Evolutionary conservation across 2,888 invertebrate genomes (phyloP).

Genomic region (Gryllus longicercus): DNA sequence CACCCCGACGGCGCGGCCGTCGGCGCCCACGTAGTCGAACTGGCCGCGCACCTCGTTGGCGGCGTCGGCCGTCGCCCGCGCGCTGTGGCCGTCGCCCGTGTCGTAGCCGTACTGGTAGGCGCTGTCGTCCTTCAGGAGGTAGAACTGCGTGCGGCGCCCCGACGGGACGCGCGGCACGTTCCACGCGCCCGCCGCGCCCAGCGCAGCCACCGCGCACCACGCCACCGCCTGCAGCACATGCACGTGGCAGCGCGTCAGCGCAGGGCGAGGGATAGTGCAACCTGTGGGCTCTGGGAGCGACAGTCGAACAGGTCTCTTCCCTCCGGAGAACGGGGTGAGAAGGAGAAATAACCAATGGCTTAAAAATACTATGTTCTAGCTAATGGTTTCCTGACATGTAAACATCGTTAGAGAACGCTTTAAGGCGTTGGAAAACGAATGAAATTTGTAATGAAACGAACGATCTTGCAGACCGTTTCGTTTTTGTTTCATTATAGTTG

Average conservation of each 20-base stretch:
- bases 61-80: slow-evolving; percentile 44
- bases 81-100: slow-evolving; percentile 45
- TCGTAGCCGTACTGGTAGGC: slow-evolving; percentile 46
- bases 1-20: slow-evolving; percentile 42
- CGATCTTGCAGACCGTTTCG: no score
- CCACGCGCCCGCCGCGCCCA: slow-evolving; percentile 19
- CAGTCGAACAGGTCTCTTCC: no score
- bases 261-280: not conserved
- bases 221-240: not conserved
- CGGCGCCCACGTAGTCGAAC: slow-evolving; percentile 42
- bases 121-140: slow-evolving; percentile 47
- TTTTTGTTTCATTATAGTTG: no score
- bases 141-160: slow-evolving; percentile 45
- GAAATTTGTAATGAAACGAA: no score
- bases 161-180: slow-evolving; percentile 43
- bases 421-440: no score
- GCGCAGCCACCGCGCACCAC: not conserved
- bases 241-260: not conserved
- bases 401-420: no score
- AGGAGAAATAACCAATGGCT: no score
- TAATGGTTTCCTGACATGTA: no score
- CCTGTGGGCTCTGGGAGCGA: no score
- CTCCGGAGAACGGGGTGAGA: no score
- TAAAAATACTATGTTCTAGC: no score
- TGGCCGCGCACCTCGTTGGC: slow-evolving; percentile 44